These are phyloP conservation scores for Pseudococcus viburni DNA, from an alignment of 2,888 invertebrate species.

Conservation along the genomic window DNA sequence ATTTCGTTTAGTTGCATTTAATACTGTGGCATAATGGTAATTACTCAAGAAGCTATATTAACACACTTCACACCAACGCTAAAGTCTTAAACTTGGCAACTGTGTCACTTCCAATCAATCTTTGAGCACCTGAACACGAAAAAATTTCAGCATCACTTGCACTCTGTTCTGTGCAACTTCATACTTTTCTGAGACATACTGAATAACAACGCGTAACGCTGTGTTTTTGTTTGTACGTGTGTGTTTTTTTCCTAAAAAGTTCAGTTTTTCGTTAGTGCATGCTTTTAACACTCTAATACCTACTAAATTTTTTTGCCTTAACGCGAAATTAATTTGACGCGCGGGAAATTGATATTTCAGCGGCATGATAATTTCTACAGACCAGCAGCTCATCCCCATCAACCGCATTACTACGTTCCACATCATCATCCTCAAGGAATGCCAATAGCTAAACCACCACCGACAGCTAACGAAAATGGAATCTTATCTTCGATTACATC, in stretches of 20 bases:
- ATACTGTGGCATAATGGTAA: too few relatives aligned
- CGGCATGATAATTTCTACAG: conserved; percentile 69
- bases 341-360: conserved; percentile 68
- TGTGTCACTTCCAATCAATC: not conserved
- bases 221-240: conserved; percentile 20
- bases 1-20: too few relatives aligned
- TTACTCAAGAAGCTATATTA: not conserved
- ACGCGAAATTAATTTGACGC: conserved; percentile 34
- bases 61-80: not conserved
- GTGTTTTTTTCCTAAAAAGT: conserved; percentile 26
- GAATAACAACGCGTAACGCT: not conserved
- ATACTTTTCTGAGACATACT: conserved; percentile 53
- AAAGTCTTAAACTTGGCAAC: not conserved
- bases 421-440: conserved; percentile 71
- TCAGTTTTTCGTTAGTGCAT: conserved; percentile 40
- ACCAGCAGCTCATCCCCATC: conserved; percentile 64
- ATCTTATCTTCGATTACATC: conserved; percentile 84
- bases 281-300: conserved; percentile 14
- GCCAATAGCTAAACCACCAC: conserved; percentile 71
- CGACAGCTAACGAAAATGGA: conserved; percentile 74
- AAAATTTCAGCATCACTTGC: not conserved
- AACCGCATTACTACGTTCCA: conserved; percentile 71
- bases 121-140: conserved; percentile 13
- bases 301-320: not conserved
- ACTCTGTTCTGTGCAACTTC: not conserved